These are phyloP conservation scores for Drosophila funebris DNA, from an alignment of 1,140 invertebrate species.

Conservation along the genomic window DNA sequence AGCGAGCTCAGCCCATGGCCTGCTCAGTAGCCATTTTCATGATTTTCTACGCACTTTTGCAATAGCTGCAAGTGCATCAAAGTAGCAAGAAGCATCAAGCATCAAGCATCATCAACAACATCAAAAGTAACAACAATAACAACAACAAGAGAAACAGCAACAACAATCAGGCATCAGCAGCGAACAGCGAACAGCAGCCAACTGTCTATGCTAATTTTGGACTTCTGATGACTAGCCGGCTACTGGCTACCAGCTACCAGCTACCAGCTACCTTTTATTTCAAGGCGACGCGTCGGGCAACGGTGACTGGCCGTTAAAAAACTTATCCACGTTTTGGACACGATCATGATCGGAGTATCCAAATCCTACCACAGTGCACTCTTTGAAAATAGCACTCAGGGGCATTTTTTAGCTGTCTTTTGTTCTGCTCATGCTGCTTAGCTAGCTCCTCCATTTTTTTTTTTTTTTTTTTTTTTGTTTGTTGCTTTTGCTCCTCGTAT, in stretches of 20 bases:
- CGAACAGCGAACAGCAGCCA: conserved; percentile 43
- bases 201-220: conserved; percentile 72
- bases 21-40: conserved; percentile 77
- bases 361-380: conserved; percentile 24
- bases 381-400: conserved; percentile 71
- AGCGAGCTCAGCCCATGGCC: conserved; percentile 25
- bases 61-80: conserved; percentile 56
- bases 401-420: conserved; percentile 50
- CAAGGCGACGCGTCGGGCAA: conserved; percentile 36
- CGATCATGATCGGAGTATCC: conserved; percentile 42
- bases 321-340: conserved; percentile 60
- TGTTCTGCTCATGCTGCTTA: conserved; percentile 49
- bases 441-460: conserved; percentile 5
- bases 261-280: conserved; percentile 64
- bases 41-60: conserved; percentile 80
- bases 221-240: conserved; percentile 66
- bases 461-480: neutral
- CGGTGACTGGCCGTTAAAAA: conserved; percentile 14
- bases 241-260: conserved; percentile 50
- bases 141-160: neutral
- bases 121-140: conserved; percentile 2
- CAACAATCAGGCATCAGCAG: neutral
- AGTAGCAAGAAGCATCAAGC: conserved; percentile 10
- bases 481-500: conserved; percentile 8
- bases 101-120: neutral